Percentiles rank a stretch among this genome's conserved stretches.
These are phyloP conservation scores for Ophioderma brevispina DNA, from an alignment of 35 echinoderm and acorn worm genomes.

Conservation along the genomic window DNA sequence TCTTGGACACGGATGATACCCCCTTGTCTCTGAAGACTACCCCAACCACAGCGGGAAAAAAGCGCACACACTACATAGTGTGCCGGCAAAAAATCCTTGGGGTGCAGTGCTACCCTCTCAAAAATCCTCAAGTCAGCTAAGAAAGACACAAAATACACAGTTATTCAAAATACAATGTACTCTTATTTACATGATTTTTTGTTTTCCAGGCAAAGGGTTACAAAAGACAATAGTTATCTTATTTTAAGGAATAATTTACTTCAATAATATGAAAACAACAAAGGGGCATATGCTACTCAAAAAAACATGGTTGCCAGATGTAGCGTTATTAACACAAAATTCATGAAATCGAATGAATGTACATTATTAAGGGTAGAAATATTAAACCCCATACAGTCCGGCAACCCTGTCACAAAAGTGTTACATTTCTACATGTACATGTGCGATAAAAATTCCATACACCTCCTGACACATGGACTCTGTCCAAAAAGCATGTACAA, in stretches of 20 bases:
- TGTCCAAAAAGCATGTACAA: neutral
- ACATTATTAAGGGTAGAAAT: neutral
- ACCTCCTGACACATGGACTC: neutral
- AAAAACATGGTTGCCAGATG: neutral
- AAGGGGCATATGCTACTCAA: neutral
- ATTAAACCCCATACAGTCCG: neutral
- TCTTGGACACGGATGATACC: too few relatives aligned
- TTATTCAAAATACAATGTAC: slow-evolving; percentile 5
- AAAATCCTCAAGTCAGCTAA: too few relatives aligned
- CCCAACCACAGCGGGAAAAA: too few relatives aligned
- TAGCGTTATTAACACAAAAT: neutral
- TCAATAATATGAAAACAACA: neutral
- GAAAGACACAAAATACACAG: neutral
- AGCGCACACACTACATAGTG: too few relatives aligned
- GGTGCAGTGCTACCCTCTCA: too few relatives aligned
- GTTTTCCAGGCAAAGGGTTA: neutral
- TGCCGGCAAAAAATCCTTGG: too few relatives aligned
- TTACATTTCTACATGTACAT: neutral
- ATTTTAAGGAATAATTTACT: neutral
- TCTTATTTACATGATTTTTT: slow-evolving; percentile 10
- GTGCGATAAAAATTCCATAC: neutral
- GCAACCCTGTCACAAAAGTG: neutral
- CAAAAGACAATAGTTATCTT: neutral
- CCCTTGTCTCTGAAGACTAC: too few relatives aligned
- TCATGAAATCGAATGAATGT: neutral